Evolutionary conservation across 2,888 invertebrate species (phyloP), one percentile per base, ranked within the genome.

Genomic region (Sinodicranocentrus sp.): DNA sequence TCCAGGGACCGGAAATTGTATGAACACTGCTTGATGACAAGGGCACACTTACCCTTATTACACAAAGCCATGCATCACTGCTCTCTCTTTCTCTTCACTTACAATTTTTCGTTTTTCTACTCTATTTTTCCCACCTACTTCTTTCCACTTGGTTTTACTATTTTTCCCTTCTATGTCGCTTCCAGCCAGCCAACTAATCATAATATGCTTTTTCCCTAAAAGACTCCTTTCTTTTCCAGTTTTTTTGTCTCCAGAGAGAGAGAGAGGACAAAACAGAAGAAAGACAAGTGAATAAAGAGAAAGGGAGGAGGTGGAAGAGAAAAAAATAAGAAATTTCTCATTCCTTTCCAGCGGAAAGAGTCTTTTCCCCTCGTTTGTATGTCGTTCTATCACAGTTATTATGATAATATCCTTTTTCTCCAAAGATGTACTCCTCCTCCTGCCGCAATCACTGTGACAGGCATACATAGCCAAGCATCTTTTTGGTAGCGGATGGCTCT

Each of bases 1-100:
- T 76, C 76, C 67, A 52, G 67, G 68, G 44, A 77, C 44, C 77
- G 77, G 77, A 77, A 77, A 71, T 78, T 71, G 70, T 71, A 78
- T 70, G 71, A 78, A 63, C 61, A 78, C 48, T 63, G 61, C 63
- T 78, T 78, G 78, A 78, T 52, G 52, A 70, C 52, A 68, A 70
- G 63, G 61, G 68, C 78, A 78, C 70, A 78, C 70, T 70, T 63
- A 63, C 61, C 68, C 59, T 61, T 68, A 78, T 68, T 59, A 78
- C 48, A 57, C 57, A 17, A 57, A 43, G 26, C 77, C 54, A 79
- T 71, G 71, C 65, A 80, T 67, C 59, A 82, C 59, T 23, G 52
- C 65, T 26, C 61, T 19, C 43, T 13, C 0, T 48, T 73, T 61
- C 17, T 39, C 25, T 44, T 44, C 17, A 54, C 52, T 48, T 48